These are phyloP conservation scores for Myripristis jacobus DNA, from an alignment of 2,797 vertebrate species.

Conservation along the genomic window DNA sequence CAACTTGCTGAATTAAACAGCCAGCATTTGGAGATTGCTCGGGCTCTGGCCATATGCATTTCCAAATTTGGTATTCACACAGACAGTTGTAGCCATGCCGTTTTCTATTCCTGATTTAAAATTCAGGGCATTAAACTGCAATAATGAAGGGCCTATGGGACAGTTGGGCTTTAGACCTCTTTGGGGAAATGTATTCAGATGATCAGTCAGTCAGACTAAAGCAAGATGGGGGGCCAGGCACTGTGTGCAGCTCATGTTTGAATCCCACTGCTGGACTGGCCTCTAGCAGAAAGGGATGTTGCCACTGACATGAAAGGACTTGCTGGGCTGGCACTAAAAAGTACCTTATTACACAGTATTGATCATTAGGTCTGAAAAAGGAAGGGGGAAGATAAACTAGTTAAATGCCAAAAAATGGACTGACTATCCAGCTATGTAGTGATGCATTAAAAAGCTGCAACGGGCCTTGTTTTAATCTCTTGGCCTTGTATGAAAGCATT, in stretches of 20 bases:
- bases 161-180: constrained; percentile 49
- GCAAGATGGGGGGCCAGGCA: constrained; percentile 41
- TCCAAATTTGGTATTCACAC: neutral
- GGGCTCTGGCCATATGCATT: neutral
- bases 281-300: constrained; percentile 53
- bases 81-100: constrained; percentile 27
- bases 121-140: constrained; percentile 45
- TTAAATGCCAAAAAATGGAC: constrained; percentile 33
- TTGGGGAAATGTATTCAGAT: constrained; percentile 66
- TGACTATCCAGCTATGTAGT: constrained; percentile 18
- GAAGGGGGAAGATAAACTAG: constrained; percentile 39
- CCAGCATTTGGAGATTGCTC: constrained; percentile 35
- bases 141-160: constrained; percentile 60
- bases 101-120: constrained; percentile 45
- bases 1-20: constrained; percentile 32
- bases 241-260: constrained; percentile 40
- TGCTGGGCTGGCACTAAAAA: constrained; percentile 22
- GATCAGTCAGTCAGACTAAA: constrained; percentile 62
- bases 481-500: too few species aligned
- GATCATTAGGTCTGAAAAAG: constrained; percentile 58
- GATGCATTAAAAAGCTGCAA: constrained; percentile 15
- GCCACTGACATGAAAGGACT: constrained; percentile 55
- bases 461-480: too few species aligned
- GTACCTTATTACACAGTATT: constrained; percentile 48
- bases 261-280: constrained; percentile 46